These are phyloP conservation scores for Luperina nickerlii DNA, from an alignment of 2,888 invertebrate species.

Conservation along the genomic window DNA sequence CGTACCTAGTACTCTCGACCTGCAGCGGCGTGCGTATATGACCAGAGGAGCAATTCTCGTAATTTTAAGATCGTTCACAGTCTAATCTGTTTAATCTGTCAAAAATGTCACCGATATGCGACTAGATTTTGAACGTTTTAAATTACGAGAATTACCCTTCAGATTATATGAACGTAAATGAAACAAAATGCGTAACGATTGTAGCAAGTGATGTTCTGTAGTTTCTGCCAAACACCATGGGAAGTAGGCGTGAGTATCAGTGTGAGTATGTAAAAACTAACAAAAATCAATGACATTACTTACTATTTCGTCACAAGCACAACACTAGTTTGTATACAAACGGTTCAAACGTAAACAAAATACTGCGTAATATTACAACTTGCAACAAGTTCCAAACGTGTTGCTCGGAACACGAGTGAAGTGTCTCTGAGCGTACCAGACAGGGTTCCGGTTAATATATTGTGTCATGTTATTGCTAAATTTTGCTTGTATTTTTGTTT, in stretches of 20 bases:
- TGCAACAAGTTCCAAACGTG: constrained; percentile 28
- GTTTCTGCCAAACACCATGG: not conserved
- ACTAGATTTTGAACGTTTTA: too few relatives aligned
- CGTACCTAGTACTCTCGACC: too few relatives aligned
- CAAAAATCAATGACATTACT: constrained; percentile 19
- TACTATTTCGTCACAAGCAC: constrained; percentile 36
- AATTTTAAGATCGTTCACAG: too few relatives aligned
- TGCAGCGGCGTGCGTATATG: not conserved
- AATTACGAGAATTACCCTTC: too few relatives aligned
- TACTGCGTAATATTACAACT: constrained; percentile 1
- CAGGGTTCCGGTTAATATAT: constrained; percentile 23
- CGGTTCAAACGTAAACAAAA: constrained; percentile 14
- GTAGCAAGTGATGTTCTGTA: not conserved
- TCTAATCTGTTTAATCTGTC: too few relatives aligned
- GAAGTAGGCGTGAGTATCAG: not conserved
- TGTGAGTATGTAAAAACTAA: not conserved
- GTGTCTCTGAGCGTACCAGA: constrained; percentile 27
- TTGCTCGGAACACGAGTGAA: not conserved
- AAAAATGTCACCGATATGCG: too few relatives aligned
- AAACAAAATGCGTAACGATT: not conserved
- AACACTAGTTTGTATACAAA: constrained; percentile 9
- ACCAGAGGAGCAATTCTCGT: too few relatives aligned
- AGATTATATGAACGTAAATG: not conserved
- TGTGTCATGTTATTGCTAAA: constrained; percentile 15
- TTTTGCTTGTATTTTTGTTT: not conserved